These are phyloP conservation scores for Arizona elegans DNA, from an alignment of 2,113 vertebrate species.

Conservation along the genomic window DNA sequence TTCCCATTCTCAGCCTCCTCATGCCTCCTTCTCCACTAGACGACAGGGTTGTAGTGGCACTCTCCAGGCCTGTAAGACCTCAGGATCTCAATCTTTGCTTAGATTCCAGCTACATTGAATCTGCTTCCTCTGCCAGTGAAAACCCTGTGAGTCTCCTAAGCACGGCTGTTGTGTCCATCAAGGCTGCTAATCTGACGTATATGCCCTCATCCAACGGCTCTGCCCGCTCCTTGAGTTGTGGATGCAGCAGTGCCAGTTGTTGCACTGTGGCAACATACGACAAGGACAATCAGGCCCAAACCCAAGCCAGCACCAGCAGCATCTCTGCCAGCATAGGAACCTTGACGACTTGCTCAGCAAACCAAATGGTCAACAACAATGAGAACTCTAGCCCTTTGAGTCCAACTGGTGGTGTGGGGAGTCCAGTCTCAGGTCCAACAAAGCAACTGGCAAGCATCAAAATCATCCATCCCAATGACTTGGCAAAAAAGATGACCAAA, in stretches of 20 bases:
- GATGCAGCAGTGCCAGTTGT: constrained; percentile 98
- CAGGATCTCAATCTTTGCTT: constrained; percentile 96
- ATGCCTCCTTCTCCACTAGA: constrained; percentile 99
- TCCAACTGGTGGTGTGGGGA: constrained; percentile 73
- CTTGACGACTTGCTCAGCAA: constrained; percentile 74
- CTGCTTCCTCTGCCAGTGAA: constrained; percentile 67
- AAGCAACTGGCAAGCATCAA: constrained; percentile 78
- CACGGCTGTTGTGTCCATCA: constrained; percentile 86
- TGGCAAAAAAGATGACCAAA: constrained; percentile 93
- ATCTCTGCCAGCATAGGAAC: constrained; percentile 69
- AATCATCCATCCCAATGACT: constrained; percentile 89
- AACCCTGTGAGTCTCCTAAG: constrained; percentile 74
- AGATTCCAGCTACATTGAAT: constrained; percentile 90
- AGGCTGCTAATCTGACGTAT: constrained; percentile 95
- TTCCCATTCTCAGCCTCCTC: constrained; percentile 88
- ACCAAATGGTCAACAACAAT: constrained; percentile 85
- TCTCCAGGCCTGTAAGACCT: constrained; percentile 96
- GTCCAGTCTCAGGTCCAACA: constrained; percentile 72
- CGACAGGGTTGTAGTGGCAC: constrained; percentile 98
- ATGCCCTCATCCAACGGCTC: constrained; percentile 99
- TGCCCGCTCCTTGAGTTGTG: constrained; percentile 98
- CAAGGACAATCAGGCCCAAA: constrained; percentile 85
- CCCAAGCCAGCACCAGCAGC: constrained; percentile 80
- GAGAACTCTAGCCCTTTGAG: constrained; percentile 78
- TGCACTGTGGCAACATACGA: constrained; percentile 97